Evolutionary conservation across 2,113 vertebrate genomes (phyloP).

Genomic region (Oxyruncus cristatus): DNA sequence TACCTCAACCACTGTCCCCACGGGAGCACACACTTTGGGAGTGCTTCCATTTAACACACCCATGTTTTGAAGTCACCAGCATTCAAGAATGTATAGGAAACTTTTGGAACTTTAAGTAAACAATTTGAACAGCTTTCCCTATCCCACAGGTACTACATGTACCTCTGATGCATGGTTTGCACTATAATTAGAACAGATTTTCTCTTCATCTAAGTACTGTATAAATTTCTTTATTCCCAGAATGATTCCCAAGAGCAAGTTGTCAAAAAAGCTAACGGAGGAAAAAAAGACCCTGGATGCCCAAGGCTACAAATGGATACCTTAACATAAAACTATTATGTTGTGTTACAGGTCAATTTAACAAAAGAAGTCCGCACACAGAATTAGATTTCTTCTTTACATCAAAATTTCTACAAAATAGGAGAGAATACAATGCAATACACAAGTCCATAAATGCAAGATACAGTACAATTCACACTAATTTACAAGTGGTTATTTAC

Average conservation of each 20-base stretch:
- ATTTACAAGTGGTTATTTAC: conserved; percentile 82
- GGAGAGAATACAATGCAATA: conserved; percentile 71
- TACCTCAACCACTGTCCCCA: neutral
- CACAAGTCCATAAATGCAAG: conserved; percentile 70
- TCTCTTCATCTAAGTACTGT: neutral
- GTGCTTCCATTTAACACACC: neutral
- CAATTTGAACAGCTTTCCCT: neutral
- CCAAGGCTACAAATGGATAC: conserved; percentile 58
- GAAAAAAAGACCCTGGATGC: conserved; percentile 26
- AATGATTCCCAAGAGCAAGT: conserved; percentile 52
- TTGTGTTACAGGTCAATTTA: conserved; percentile 28
- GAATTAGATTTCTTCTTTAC: conserved; percentile 67
- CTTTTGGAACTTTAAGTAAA: neutral
- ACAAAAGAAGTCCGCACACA: conserved; percentile 49
- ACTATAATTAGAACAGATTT: neutral
- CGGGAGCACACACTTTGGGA: neutral
- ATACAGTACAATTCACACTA: conserved; percentile 76
- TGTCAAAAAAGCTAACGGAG: neutral
- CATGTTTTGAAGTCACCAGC: neutral
- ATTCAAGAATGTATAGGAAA: neutral
- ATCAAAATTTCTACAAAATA: conserved; percentile 70
- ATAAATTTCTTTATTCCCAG: conserved; percentile 43
- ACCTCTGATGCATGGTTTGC: neutral
- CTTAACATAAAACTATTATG: conserved; percentile 9
- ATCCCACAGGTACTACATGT: neutral